These are phyloP conservation scores for Prietella phreatophila DNA, from an alignment of 2,113 vertebrate species.

Conservation along the genomic window DNA sequence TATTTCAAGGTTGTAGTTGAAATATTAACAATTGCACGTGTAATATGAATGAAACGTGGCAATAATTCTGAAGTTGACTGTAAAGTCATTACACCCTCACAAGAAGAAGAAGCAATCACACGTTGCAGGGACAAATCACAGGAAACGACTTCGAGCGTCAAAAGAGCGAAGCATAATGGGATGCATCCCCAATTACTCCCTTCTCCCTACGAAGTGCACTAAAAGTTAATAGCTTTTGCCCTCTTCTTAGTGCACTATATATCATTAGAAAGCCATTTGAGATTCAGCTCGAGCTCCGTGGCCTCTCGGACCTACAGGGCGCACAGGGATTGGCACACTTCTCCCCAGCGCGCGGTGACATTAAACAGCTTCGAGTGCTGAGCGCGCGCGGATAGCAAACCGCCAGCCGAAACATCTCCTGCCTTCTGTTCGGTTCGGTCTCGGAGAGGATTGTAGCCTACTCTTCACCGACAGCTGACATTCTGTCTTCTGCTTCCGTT, in stretches of 20 bases:
- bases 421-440: neutral
- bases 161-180: slow-evolving; percentile 3
- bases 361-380: neutral
- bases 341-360: neutral
- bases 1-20: neutral
- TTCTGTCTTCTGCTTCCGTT: neutral
- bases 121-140: neutral
- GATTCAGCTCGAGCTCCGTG: neutral
- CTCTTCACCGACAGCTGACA: neutral
- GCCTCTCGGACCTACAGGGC: neutral
- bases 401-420: neutral
- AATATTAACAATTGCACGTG: neutral
- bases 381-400: neutral
- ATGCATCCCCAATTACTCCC: neutral
- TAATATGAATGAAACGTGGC: neutral
- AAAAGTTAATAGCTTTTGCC: neutral
- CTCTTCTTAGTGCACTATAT: neutral
- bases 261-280: neutral
- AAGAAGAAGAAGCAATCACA: neutral
- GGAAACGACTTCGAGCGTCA: neutral
- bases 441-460: neutral
- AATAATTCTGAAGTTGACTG: neutral
- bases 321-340: neutral
- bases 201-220: slow-evolving; percentile 14
- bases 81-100: neutral